Evolutionary conservation across 2,888 invertebrate genomes (phyloP), one percentile per base, ranked within the genome.

Genomic region (Cheilosia grossa): DNA sequence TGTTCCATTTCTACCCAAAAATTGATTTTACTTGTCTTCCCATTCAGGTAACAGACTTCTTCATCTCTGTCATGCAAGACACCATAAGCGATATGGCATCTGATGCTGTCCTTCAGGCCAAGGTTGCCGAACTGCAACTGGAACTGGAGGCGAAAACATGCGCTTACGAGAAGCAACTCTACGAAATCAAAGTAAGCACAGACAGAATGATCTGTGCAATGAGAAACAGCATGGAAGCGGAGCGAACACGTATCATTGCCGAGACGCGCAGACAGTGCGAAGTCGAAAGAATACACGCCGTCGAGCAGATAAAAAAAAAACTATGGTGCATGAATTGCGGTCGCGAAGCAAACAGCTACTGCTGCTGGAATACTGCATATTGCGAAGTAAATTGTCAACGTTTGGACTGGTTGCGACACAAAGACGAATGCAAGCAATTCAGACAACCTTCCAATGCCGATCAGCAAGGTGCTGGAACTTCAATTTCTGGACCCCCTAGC

Each of bases 321-420:
- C 98, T 98, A 90, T 98, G 98, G 98, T 98, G 98, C 91, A 95
- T 96, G 0, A 94, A 95, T 90, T 98, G 98, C 92, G 94, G 94
- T 49, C 96, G 96, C 88, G 98, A 98, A 91, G 97, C 98, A 0
- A 95, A 96, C 88, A 97, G 97, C 91, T 97, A 98, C 92, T 98
- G 98, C 90, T 98, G 98, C 90, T 98, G 98, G 98, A 98, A 98
- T 93, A 98, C 98, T 0, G 95, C 97, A 67, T 98, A 98, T 92
- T 98, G 98, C 92, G 96, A 97, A 92, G 96, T 96, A 90, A 94
- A 95, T 2, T 98, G 98, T 89, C 98, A 98, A 92, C 95, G 96
- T 89, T 93, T 95, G 87, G 97, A 98, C 91, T 98, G 98, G 98
- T 92, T 95, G 1, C 92, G 93, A 9, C 98, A 98, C 91, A 95